Conservation (phyloP, 2,888 invertebrate species). For the Iselma pallidipennis region DNA sequence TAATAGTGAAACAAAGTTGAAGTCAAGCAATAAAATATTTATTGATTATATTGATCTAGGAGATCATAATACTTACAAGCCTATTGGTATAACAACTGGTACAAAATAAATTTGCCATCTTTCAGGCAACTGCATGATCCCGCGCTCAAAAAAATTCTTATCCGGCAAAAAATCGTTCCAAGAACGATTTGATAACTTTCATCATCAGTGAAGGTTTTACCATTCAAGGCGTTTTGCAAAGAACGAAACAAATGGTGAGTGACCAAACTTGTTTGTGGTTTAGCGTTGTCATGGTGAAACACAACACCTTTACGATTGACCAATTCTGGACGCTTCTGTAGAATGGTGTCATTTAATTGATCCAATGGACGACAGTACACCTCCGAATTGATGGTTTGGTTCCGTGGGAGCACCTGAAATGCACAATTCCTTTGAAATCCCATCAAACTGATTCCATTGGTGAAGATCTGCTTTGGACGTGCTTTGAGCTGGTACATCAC, state of each 20-base stretch:
- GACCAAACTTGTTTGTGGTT: neutral
- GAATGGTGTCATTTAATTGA: neutral
- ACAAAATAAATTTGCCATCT: too few species aligned
- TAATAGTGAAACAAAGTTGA: too few species aligned
- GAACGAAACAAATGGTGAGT: neutral
- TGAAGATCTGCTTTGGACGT: conserved; percentile 31
- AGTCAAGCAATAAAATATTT: too few species aligned
- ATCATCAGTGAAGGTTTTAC: neutral
- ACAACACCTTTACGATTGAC: neutral
- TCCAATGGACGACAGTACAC: neutral
- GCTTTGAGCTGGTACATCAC: conserved; percentile 33
- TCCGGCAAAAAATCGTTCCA: too few species aligned
- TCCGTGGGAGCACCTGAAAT: too few species aligned
- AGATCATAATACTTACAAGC: too few species aligned
- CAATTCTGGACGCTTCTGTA: conserved; percentile 5
- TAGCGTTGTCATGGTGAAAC: conserved; percentile 4
- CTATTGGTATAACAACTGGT: too few species aligned
- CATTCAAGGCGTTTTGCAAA: neutral
- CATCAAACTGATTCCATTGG: conserved; percentile 23
- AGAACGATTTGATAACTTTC: too few species aligned
- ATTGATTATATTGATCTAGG: too few species aligned
- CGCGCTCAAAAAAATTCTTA: too few species aligned
- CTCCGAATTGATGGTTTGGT: neutral
- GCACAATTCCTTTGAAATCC: neutral
- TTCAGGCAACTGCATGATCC: too few species aligned